Conservation (phyloP, 2,888 invertebrate genomes). For the Apoda limacodes region DNA sequence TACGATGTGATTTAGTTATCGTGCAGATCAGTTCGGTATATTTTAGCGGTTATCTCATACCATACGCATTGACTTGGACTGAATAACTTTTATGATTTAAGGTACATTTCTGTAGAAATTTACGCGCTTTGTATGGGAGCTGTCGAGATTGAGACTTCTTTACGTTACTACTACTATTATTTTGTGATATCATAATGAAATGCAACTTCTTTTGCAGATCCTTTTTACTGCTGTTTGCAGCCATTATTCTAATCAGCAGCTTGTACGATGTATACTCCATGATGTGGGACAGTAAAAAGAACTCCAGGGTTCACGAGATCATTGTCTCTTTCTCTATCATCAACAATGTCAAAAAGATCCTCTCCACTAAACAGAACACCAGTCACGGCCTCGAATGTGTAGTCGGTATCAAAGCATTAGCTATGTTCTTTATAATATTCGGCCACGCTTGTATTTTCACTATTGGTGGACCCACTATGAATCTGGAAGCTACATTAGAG, state of each 20-base stretch:
- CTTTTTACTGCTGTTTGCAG: slow-evolving; percentile 50
- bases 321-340: slow-evolving; percentile 70
- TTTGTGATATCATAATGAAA: too few relatives aligned
- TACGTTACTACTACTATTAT: too few relatives aligned
- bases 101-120: too few relatives aligned
- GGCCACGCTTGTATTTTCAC: slow-evolving; percentile 77
- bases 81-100: too few relatives aligned
- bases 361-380: slow-evolving; percentile 67
- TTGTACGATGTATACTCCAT: slow-evolving; percentile 53
- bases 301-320: slow-evolving; percentile 31
- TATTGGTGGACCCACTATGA: slow-evolving; percentile 75
- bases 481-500: slow-evolving; percentile 57
- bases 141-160: too few relatives aligned
- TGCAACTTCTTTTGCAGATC: slow-evolving; percentile 50
- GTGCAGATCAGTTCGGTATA: too few relatives aligned
- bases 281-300: slow-evolving; percentile 36
- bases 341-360: slow-evolving; percentile 70
- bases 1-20: too few relatives aligned
- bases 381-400: slow-evolving; percentile 73
- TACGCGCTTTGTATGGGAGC: too few relatives aligned
- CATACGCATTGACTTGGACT: too few relatives aligned
- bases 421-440: slow-evolving; percentile 75
- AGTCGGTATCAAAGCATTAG: slow-evolving; percentile 74
- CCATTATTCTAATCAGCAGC: slow-evolving; percentile 55
- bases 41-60: too few relatives aligned